Evolutionary conservation across 2,797 vertebrate genomes (phyloP).

Genomic region (Bovichtus diacanthus): DNA sequence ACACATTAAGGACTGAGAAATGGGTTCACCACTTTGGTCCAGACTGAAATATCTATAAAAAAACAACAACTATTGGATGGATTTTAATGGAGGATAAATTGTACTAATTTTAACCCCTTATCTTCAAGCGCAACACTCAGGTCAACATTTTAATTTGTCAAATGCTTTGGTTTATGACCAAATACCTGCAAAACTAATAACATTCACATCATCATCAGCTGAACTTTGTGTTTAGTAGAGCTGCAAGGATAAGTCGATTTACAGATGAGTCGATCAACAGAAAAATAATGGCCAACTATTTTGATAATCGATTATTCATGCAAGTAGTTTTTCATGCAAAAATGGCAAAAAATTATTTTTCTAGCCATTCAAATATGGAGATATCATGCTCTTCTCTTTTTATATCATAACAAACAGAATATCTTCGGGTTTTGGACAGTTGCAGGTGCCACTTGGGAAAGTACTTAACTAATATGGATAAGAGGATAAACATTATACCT

Average conservation of each 20-base stretch:
- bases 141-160: neutral
- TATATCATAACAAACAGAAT: no score
- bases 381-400: no score
- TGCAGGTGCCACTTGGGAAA: neutral
- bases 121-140: neutral
- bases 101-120: neutral
- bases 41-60: neutral
- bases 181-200: neutral
- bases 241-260: no score
- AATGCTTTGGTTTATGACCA: neutral
- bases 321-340: no score
- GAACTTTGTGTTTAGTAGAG: neutral
- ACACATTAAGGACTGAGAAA: neutral
- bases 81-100: neutral
- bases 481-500: neutral
- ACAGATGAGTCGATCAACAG: no score
- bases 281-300: no score
- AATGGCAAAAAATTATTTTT: no score
- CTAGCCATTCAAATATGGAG: no score
- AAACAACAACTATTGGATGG: neutral
- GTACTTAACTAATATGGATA: neutral
- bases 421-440: no score
- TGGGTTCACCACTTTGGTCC: neutral
- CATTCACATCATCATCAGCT: neutral
- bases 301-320: no score